phyloP scores from a whole-genome alignment of 2,888 invertebrate genomes.

The Sinotaia quadrata region DNA sequence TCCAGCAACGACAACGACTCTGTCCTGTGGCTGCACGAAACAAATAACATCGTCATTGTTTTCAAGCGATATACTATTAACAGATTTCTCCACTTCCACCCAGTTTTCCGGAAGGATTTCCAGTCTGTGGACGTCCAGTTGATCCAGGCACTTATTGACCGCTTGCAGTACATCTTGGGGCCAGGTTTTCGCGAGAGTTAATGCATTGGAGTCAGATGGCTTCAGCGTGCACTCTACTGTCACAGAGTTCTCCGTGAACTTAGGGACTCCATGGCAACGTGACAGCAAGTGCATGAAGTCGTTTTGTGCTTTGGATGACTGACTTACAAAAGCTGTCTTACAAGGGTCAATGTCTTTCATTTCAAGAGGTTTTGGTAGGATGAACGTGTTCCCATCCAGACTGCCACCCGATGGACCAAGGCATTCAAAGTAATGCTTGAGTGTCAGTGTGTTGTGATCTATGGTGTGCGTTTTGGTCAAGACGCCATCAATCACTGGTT shows the following conservation, averaged over 20 bases:
- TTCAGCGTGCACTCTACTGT: conserved; percentile 24
- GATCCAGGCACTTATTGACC: background rate
- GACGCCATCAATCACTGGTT: conserved; percentile 14
- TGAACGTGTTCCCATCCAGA: conserved; percentile 19
- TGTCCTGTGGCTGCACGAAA: conserved; percentile 7
- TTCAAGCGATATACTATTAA: background rate
- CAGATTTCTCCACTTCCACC: conserved; percentile 16
- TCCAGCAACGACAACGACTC: conserved; percentile 20
- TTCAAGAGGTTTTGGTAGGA: conserved; percentile 19
- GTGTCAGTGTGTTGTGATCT: conserved; percentile 17
- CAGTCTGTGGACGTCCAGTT: conserved; percentile 4
- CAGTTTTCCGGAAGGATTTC: conserved; percentile 19
- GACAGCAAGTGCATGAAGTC: background rate
- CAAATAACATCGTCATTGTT: conserved; percentile 1
- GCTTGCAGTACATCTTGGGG: conserved; percentile 11
- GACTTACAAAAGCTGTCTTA: conserved; percentile 19
- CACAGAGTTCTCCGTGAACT: background rate
- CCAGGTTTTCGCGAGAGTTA: conserved; percentile 20
- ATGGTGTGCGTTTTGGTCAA: conserved; percentile 24
- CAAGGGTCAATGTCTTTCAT: conserved; percentile 13
- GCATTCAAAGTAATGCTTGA: conserved; percentile 32
- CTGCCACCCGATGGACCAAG: conserved; percentile 22
- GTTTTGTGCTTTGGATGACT: background rate
- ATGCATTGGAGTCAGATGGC: background rate
- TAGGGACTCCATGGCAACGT: background rate